These are phyloP conservation scores for Neodiprion virginianus DNA, from an alignment of 1,140 invertebrate genomes.

Conservation along the genomic window DNA sequence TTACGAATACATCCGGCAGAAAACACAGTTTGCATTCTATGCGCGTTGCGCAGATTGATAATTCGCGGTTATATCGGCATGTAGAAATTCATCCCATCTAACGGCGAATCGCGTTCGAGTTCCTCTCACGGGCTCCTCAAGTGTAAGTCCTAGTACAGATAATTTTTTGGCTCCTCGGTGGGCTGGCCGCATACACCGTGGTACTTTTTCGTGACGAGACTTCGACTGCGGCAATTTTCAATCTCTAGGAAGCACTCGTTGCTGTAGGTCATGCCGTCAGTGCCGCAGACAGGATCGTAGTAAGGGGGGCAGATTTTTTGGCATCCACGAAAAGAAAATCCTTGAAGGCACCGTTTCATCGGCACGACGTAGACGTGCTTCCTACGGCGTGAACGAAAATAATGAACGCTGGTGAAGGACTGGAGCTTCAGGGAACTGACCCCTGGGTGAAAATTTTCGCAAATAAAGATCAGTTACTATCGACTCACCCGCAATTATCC, in stretches of 20 bases:
- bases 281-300: slow-evolving; percentile 89
- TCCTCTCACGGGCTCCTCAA: not conserved
- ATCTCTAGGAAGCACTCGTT: slow-evolving; percentile 93
- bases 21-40: too few species aligned
- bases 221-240: slow-evolving; percentile 85
- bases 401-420: not conserved
- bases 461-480: not conserved
- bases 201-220: slow-evolving; percentile 68
- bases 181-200: slow-evolving; percentile 76
- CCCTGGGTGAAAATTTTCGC: not conserved
- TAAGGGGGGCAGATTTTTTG: slow-evolving; percentile 83
- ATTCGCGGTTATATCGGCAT: not conserved
- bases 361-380: slow-evolving; percentile 90
- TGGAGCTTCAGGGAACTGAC: not conserved
- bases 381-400: slow-evolving; percentile 58
- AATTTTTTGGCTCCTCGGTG: slow-evolving; percentile 72
- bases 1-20: too few species aligned
- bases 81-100: not conserved
- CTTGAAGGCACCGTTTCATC: slow-evolving; percentile 80
- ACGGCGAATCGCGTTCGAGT: not conserved
- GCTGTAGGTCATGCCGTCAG: slow-evolving; percentile 87
- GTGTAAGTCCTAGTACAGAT: slow-evolving; percentile 64
- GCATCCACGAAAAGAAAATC: slow-evolving; percentile 85
- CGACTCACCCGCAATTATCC: slow-evolving; percentile 84
- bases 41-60: not conserved